These are phyloP conservation scores for Percopsis omiscomaycus DNA, from an alignment of 2,797 vertebrate species.

Conservation along the genomic window DNA sequence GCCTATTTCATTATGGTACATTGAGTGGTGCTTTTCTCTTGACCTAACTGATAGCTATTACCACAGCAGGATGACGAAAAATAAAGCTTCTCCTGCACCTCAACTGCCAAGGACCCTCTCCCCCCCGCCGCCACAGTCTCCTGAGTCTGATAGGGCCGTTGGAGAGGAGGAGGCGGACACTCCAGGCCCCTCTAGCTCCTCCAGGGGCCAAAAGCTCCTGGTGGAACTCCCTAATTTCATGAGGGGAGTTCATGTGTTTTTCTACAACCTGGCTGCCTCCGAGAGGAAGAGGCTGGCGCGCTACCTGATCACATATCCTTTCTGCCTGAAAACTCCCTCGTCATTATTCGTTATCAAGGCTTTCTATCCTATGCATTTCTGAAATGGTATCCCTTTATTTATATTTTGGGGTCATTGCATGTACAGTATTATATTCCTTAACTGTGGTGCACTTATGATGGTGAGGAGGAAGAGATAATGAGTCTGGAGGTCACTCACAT, in stretches of 20 bases:
- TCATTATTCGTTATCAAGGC: not conserved
- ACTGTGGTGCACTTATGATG: conserved; percentile 74
- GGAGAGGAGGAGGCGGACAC: not conserved
- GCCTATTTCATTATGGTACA: not conserved
- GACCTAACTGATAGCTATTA: conserved; percentile 81
- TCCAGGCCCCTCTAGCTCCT: conserved; percentile 13
- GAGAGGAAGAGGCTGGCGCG: conserved; percentile 76
- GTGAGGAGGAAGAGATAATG: conserved; percentile 78
- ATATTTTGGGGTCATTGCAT: not conserved
- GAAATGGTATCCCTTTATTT: no score
- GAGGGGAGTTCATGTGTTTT: conserved; percentile 76
- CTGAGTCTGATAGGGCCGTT: not conserved
- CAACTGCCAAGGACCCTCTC: conserved; percentile 28
- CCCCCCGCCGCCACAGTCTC: conserved; percentile 9
- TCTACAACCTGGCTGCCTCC: conserved; percentile 77
- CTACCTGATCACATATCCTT: conserved; percentile 84
- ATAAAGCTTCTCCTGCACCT: conserved; percentile 3
- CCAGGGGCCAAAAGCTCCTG: not conserved
- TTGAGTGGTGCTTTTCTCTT: no score
- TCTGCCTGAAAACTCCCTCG: not conserved
- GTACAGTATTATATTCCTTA: conserved; percentile 60
- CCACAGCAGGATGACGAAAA: conserved; percentile 68
- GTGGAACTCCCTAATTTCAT: conserved; percentile 72
- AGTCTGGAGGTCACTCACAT: conserved; percentile 78
- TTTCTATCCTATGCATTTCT: not conserved